phyloP scores from a whole-genome alignment of 2,113 vertebrate genomes.

The Mesembrinibis cayennensis region DNA sequence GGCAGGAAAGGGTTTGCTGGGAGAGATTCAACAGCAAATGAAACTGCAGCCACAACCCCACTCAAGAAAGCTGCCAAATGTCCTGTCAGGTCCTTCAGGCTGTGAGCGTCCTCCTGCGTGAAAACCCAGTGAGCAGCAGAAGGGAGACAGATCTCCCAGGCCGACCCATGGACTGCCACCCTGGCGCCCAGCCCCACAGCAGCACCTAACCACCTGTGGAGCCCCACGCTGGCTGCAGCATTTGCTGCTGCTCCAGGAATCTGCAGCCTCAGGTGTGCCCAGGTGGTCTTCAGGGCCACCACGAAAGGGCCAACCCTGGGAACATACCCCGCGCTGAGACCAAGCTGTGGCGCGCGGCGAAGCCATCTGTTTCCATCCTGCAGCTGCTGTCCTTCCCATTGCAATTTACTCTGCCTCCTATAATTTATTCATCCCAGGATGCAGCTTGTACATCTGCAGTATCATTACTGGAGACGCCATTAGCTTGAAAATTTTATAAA shows the following conservation, averaged over 20 bases:
- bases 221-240: accelerated
- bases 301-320: background rate
- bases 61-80: background rate
- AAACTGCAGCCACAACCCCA: background rate
- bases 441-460: constrained; percentile 64
- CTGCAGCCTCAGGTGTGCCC: background rate
- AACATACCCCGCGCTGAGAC: background rate
- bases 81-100: background rate
- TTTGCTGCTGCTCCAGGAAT: background rate
- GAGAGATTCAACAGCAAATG: background rate
- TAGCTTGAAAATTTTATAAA: constrained; percentile 67
- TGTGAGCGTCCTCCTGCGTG: background rate
- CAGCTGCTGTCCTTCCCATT: constrained; percentile 60
- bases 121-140: background rate
- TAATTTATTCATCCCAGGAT: constrained; percentile 70
- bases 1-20: background rate
- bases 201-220: background rate
- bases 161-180: background rate
- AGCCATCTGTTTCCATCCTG: constrained; percentile 47
- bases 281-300: background rate
- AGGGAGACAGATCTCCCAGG: background rate
- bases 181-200: background rate
- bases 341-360: background rate
- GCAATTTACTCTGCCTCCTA: constrained; percentile 39
- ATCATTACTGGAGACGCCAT: constrained; percentile 59